Evolutionary conservation across 2,888 invertebrate species (phyloP).

Genomic region (Drosophila mimetica): DNA sequence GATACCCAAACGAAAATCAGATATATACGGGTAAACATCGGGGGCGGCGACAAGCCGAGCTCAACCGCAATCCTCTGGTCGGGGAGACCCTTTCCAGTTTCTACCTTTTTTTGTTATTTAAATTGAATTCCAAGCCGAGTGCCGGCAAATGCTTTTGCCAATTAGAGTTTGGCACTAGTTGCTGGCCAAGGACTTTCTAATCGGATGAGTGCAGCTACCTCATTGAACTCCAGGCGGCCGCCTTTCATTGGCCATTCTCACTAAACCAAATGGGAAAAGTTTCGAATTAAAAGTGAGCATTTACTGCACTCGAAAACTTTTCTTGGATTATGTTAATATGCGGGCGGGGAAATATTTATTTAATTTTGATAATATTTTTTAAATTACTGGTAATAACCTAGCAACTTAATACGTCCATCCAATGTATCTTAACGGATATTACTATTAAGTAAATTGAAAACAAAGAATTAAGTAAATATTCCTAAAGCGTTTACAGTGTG

Average conservation of each 20-base stretch:
- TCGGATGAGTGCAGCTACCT: slow-evolving; percentile 18
- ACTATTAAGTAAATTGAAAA: too few species aligned
- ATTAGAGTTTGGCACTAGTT: slow-evolving; percentile 32
- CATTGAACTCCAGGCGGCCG: slow-evolving; percentile 6
- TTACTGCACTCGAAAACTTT: not conserved
- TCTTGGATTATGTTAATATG: not conserved
- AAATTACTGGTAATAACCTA: too few species aligned
- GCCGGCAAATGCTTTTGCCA: slow-evolving; percentile 18
- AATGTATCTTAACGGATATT: too few species aligned
- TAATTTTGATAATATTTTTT: not conserved
- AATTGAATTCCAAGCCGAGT: slow-evolving; percentile 39
- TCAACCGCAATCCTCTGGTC: slow-evolving; percentile 16
- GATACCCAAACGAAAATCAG: not conserved
- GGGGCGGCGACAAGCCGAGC: not conserved
- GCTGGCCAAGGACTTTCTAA: slow-evolving; percentile 25
- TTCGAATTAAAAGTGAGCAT: slow-evolving; percentile 7
- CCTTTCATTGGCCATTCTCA: slow-evolving; percentile 1
- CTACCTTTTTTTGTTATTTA: slow-evolving; percentile 46
- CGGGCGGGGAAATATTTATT: not conserved
- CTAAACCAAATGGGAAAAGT: slow-evolving; percentile 16
- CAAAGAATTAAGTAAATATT: not conserved
- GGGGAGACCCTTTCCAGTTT: slow-evolving; percentile 18
- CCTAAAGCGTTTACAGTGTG: not conserved
- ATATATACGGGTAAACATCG: not conserved
- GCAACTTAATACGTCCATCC: too few species aligned